These are phyloP conservation scores for Papio anubis DNA, from an alignment of 2,113 vertebrate species.

Conservation along the genomic window DNA sequence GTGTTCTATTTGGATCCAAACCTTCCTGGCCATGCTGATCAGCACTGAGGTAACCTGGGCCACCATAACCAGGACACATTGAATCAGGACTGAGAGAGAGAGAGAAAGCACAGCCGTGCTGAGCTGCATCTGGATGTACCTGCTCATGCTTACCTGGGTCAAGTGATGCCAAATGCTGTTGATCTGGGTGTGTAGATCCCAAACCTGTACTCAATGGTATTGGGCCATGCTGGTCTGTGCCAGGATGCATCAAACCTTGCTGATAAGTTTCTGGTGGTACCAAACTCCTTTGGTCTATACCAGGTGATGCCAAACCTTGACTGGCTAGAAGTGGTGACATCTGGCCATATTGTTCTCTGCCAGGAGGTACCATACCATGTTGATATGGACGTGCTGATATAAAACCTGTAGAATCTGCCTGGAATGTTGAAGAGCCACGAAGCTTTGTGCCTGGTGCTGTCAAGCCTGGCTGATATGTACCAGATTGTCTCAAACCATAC, in stretches of 20 bases:
- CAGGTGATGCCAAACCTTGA: background rate
- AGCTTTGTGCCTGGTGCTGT: too few relatives aligned
- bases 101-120: accelerated
- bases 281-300: background rate
- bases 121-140: background rate
- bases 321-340: background rate
- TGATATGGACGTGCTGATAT: accelerated
- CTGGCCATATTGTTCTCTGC: background rate
- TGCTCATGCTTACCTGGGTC: background rate
- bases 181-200: background rate
- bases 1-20: background rate
- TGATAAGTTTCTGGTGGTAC: background rate
- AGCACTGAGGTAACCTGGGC: background rate
- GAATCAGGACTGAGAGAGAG: accelerated
- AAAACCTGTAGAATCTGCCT: accelerated
- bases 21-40: accelerated
- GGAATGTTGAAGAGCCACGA: background rate
- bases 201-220: background rate
- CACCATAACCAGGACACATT: accelerated
- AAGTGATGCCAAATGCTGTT: background rate
- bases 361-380: background rate
- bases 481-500: background rate
- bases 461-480: background rate
- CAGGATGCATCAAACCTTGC: background rate
- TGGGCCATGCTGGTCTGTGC: background rate